Conservation (phyloP, 2,888 invertebrate species). For the Drosophila aldrichi region DNA sequence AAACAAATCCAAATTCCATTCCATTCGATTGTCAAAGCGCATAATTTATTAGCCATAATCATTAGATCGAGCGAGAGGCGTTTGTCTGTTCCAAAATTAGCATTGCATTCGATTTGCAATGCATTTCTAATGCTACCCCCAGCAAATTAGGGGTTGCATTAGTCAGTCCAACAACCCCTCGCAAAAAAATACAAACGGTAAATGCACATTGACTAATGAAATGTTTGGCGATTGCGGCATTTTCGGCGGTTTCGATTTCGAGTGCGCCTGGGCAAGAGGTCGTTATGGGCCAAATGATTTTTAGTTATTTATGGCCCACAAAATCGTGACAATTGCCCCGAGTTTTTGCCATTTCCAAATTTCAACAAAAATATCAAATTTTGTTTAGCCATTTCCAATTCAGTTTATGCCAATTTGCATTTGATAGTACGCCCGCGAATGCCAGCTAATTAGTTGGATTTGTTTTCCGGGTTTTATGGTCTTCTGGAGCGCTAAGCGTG, state of each 20-base stretch:
- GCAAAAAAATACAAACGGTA: constrained; percentile 24
- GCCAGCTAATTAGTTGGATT: constrained; percentile 72
- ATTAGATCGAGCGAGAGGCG: constrained; percentile 57
- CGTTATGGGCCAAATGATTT: constrained; percentile 83
- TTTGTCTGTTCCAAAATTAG: constrained; percentile 72
- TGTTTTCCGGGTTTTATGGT: constrained; percentile 66
- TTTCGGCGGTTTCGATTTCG: constrained; percentile 23
- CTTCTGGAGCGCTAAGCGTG: constrained; percentile 12
- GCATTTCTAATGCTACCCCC: constrained; percentile 23
- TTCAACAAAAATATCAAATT: constrained; percentile 41
- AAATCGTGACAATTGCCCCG: constrained; percentile 42
- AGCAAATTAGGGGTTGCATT: background rate
- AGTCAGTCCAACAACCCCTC: constrained; percentile 38
- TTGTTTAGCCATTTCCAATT: constrained; percentile 19
- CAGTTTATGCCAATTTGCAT: constrained; percentile 70
- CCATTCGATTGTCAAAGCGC: constrained; percentile 70
- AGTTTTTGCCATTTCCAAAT: constrained; percentile 31
- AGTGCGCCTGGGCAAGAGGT: constrained; percentile 67
- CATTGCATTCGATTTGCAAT: constrained; percentile 70
- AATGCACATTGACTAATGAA: constrained; percentile 74
- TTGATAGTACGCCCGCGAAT: constrained; percentile 75
- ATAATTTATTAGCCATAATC: constrained; percentile 78
- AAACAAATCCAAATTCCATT: background rate
- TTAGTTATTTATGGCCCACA: constrained; percentile 81
- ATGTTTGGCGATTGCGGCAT: constrained; percentile 34